Evolutionary conservation across 2,113 vertebrate genomes (phyloP).

Genomic region (Peucedramus taeniatus): DNA sequence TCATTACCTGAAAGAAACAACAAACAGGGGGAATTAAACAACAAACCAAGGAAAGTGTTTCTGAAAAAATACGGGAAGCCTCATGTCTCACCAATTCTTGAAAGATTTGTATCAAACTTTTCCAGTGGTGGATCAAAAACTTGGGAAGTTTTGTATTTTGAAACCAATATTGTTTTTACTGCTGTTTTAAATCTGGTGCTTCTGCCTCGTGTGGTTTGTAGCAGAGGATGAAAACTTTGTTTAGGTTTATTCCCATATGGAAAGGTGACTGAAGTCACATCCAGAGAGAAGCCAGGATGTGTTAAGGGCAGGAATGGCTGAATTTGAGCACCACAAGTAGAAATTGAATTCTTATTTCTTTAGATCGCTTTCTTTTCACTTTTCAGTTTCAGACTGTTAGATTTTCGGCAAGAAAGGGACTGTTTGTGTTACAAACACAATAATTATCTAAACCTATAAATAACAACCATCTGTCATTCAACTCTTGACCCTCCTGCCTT

Average conservation of each 20-base stretch:
- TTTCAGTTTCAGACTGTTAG: neutral
- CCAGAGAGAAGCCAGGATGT: neutral
- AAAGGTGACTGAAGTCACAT: neutral
- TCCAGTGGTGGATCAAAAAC: neutral
- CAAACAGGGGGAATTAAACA: neutral
- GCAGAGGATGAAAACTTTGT: neutral
- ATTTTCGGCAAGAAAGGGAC: neutral
- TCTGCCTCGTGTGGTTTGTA: neutral
- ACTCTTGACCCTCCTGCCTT: neutral
- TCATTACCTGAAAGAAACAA: neutral
- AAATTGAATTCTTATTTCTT: neutral
- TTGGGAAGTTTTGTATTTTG: neutral
- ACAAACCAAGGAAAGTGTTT: neutral
- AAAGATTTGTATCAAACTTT: neutral
- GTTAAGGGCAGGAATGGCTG: neutral
- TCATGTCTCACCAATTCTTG: neutral
- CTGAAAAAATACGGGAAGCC: neutral
- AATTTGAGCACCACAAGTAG: neutral
- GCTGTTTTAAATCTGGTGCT: neutral
- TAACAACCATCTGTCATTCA: neutral
- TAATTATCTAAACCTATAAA: conserved; percentile 28
- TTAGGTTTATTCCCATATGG: neutral
- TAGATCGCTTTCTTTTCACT: neutral
- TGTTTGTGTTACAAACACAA: neutral
- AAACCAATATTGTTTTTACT: neutral